Evolutionary conservation across 2,797 vertebrate genomes (phyloP).

Genomic region (Remorina albescens): DNA sequence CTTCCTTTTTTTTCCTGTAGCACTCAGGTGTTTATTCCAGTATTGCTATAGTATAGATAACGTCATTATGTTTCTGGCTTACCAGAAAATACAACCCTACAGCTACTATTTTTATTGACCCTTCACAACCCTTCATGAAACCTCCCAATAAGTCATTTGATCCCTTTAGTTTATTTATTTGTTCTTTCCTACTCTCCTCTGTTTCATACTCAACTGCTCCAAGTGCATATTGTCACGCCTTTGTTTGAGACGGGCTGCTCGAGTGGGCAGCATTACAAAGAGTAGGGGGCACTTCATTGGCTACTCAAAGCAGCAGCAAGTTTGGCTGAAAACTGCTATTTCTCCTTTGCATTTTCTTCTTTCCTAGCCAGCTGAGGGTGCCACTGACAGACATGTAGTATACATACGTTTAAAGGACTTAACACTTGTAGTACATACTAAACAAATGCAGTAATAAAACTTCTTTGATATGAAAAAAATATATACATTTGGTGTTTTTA

Average conservation of each 20-base stretch:
- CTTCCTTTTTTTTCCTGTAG: background rate
- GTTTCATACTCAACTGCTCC: slow-evolving; percentile 28
- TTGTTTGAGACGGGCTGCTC: slow-evolving; percentile 11
- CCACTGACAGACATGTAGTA: slow-evolving; percentile 35
- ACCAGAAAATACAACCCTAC: slow-evolving; percentile 6
- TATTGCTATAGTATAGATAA: slow-evolving; percentile 4
- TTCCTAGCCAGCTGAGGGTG: slow-evolving; percentile 56
- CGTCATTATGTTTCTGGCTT: slow-evolving; percentile 3
- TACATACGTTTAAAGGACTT: background rate
- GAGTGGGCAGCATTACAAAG: background rate
- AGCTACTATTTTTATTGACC: slow-evolving; percentile 1
- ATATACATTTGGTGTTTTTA: background rate
- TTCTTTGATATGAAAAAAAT: too few relatives aligned
- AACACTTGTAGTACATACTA: background rate
- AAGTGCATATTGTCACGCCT: slow-evolving; percentile 20
- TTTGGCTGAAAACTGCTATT: slow-evolving; percentile 23
- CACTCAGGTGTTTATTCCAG: background rate
- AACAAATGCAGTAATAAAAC: background rate
- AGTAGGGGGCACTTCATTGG: slow-evolving; percentile 31
- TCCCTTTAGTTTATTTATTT: slow-evolving; percentile 55
- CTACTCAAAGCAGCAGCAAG: slow-evolving; percentile 24
- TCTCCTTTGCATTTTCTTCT: slow-evolving; percentile 26
- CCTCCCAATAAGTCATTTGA: slow-evolving; percentile 47
- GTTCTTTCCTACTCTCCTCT: slow-evolving; percentile 39
- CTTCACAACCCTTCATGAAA: slow-evolving; percentile 14